Evolutionary conservation across 1,140 invertebrate genomes (phyloP).

Genomic region (Heliothis subflexa): DNA sequence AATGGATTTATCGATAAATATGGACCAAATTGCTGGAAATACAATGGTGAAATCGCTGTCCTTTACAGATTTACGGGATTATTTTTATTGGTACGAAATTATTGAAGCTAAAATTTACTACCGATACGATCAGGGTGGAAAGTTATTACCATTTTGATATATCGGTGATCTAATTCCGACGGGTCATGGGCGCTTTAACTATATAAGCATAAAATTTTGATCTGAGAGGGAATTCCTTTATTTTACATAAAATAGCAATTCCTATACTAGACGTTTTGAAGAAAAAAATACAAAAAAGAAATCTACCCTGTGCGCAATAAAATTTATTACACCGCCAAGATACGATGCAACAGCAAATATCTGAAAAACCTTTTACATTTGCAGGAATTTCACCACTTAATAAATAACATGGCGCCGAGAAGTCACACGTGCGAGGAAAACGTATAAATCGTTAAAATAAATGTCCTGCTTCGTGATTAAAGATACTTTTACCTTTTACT

Average conservation of each 20-base stretch:
- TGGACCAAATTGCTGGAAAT: not conserved
- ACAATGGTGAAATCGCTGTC: not conserved
- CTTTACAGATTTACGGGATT: not conserved
- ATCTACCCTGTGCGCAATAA: not conserved
- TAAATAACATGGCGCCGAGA: conserved; percentile 12
- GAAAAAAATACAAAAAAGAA: too few relatives aligned
- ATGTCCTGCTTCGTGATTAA: not conserved
- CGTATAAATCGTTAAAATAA: not conserved
- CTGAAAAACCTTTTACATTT: not conserved
- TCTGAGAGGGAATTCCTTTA: not conserved
- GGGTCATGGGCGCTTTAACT: not conserved
- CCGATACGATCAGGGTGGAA: not conserved
- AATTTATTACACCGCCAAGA: not conserved
- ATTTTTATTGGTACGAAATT: not conserved
- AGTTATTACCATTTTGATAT: conserved; percentile 16
- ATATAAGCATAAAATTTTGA: not conserved
- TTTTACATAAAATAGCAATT: too few relatives aligned
- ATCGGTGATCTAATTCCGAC: conserved; percentile 5
- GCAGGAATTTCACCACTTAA: not conserved
- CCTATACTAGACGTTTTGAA: too few relatives aligned
- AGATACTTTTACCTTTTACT: too few relatives aligned
- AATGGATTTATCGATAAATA: too few relatives aligned
- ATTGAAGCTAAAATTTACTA: not conserved
- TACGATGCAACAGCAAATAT: not conserved
- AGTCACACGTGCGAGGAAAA: not conserved